These are phyloP conservation scores for Seriola dumerili DNA, from an alignment of 2,113 vertebrate species.

Conservation along the genomic window DNA sequence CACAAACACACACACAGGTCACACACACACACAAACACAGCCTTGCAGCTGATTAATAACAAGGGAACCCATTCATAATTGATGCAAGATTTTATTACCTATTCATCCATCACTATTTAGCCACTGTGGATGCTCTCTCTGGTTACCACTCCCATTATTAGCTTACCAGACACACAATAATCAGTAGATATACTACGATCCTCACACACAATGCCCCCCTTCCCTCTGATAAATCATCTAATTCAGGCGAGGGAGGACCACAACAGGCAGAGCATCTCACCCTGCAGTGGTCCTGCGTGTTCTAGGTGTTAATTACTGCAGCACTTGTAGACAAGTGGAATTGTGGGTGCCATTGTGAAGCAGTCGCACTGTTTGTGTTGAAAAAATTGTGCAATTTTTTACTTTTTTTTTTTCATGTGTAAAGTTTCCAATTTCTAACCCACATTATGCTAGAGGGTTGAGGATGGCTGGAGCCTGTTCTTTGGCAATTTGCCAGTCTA, in stretches of 20 bases:
- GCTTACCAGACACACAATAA: conserved; percentile 12
- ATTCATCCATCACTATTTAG: conserved; percentile 64
- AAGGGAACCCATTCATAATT: conserved; percentile 62
- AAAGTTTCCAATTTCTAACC: too few species aligned
- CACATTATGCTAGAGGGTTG: too few species aligned
- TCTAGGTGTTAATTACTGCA: background rate
- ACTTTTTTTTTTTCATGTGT: too few species aligned
- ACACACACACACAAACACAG: conserved; percentile 15
- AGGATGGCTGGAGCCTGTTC: background rate
- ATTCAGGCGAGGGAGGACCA: background rate
- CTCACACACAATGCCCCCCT: background rate
- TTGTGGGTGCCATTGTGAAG: too few species aligned
- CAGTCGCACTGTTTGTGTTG: too few species aligned
- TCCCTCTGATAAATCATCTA: conserved; percentile 1
- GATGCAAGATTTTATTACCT: conserved; percentile 64
- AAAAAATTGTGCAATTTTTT: too few species aligned
- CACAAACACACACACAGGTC: conserved; percentile 20
- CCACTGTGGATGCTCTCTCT: conserved; percentile 12
- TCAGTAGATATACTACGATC: background rate
- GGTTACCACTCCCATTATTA: conserved; percentile 35
- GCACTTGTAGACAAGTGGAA: background rate
- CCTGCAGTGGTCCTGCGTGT: background rate
- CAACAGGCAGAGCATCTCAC: background rate
- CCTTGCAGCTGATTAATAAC: conserved; percentile 61
- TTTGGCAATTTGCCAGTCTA: background rate